Conservation (phyloP, 92 coral and sea anemone genomes). For the Umimayanthus kanabou region DNA sequence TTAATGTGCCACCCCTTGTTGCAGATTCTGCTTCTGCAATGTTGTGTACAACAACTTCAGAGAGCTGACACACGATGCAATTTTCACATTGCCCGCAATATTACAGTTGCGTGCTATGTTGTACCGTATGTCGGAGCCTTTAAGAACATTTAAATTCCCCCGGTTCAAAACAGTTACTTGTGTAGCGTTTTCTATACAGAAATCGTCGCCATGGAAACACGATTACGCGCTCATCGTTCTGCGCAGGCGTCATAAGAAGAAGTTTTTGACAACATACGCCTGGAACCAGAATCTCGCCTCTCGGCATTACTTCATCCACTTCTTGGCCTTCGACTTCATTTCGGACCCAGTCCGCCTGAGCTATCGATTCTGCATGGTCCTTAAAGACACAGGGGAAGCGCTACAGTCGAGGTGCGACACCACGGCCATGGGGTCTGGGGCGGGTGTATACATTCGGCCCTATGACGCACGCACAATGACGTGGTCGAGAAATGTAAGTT, state of each 20-base stretch:
- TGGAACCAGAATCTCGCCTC: constrained; percentile 30
- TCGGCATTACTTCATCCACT: constrained; percentile 38
- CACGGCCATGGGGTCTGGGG: constrained; percentile 44
- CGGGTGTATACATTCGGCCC: constrained; percentile 56
- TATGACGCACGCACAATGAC: constrained; percentile 34
- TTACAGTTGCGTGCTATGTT: too few relatives aligned
- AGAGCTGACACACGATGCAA: too few relatives aligned
- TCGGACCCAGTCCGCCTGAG: constrained; percentile 31
- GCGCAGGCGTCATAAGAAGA: constrained; percentile 43
- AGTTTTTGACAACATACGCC: constrained; percentile 33
- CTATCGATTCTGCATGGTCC: constrained; percentile 45
- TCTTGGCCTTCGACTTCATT: constrained; percentile 48
- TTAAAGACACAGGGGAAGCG: constrained; percentile 38
- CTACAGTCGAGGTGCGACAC: constrained; percentile 41
- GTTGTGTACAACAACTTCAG: too few relatives aligned
- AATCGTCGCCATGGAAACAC: constrained; percentile 27
- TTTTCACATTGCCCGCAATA: too few relatives aligned
- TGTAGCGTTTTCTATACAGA: background rate
- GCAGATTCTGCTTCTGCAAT: too few relatives aligned
- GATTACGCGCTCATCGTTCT: constrained; percentile 54
- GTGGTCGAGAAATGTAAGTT: constrained; percentile 50
- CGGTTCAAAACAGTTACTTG: too few relatives aligned
- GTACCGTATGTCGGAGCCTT: too few relatives aligned
- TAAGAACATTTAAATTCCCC: too few relatives aligned
- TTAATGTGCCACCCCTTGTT: too few relatives aligned